These are phyloP conservation scores for Stichodactyla mertensii DNA, from an alignment of 64 coral and sea anemone species.

Conservation along the genomic window DNA sequence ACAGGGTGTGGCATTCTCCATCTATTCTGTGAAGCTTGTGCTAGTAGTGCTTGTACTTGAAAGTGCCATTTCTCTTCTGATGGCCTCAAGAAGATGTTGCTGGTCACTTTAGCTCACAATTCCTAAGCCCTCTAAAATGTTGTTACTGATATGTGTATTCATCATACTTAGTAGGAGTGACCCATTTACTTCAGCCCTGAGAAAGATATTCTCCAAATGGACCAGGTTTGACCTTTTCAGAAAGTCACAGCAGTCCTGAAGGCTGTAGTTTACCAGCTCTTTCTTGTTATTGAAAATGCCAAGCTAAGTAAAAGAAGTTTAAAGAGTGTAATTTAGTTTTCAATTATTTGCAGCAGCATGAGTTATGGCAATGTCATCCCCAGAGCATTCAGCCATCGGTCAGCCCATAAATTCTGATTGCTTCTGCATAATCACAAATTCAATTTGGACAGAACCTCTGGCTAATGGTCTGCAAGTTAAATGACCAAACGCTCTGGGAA, in stretches of 20 bases:
- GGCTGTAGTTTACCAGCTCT: background rate
- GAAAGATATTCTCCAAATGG: background rate
- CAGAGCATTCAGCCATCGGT: no score
- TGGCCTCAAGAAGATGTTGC: background rate
- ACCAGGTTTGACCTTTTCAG: slow-evolving; percentile 3
- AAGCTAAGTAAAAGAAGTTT: no score
- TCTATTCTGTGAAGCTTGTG: slow-evolving; percentile 5
- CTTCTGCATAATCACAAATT: no score
- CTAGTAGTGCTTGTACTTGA: background rate
- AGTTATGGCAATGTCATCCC: no score
- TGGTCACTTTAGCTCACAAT: background rate
- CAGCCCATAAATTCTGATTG: no score
- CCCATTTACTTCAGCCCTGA: slow-evolving; percentile 12
- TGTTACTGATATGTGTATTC: slow-evolving; percentile 10
- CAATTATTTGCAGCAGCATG: no score
- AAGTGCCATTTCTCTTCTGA: background rate
- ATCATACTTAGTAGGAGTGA: background rate
- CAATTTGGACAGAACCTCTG: no score
- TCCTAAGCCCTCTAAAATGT: slow-evolving; percentile 2
- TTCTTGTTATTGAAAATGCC: background rate
- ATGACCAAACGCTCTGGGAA: no score
- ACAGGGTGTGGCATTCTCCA: background rate
- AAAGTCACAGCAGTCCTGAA: background rate
- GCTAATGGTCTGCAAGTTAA: no score
- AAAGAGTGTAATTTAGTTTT: no score